phyloP scores from a whole-genome alignment of 1,140 invertebrate species.

The Macrobrachium rosenbergii region DNA sequence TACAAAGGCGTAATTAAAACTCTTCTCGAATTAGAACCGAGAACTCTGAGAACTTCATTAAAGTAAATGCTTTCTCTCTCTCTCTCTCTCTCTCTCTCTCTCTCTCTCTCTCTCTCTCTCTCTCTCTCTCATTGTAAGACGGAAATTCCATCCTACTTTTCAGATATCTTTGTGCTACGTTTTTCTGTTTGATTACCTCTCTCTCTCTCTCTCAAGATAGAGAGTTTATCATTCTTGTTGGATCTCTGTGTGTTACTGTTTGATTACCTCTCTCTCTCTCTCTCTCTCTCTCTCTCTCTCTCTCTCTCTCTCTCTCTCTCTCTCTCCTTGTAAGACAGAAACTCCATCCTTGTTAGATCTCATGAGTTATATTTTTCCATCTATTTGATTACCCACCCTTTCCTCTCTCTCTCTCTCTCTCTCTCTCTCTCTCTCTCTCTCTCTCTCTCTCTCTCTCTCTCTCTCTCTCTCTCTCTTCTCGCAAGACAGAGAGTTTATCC shows the following conservation, averaged over 20 bases:
- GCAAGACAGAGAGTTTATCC: too few relatives aligned
- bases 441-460: not conserved
- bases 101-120: not conserved
- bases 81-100: not conserved
- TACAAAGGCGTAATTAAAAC: too few relatives aligned
- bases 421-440: not conserved
- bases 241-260: too few relatives aligned
- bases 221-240: too few relatives aligned
- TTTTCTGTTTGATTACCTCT: too few relatives aligned
- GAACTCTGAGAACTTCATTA: not conserved
- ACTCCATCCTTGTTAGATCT: too few relatives aligned
- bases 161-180: too few relatives aligned
- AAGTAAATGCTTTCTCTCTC: not conserved
- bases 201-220: too few relatives aligned
- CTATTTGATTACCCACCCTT: too few relatives aligned
- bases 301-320: slow-evolving; percentile 4
- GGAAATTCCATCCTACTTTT: not conserved
- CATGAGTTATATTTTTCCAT: too few relatives aligned
- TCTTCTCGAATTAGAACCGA: too few relatives aligned
- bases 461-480: not conserved
- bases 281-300: not conserved
- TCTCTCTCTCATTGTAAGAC: not conserved
- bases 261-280: too few relatives aligned
- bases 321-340: not conserved
- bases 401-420: not conserved